Evolutionary conservation across 2,888 invertebrate genomes (phyloP).

Genomic region (Thysanoteuthis rhombus): DNA sequence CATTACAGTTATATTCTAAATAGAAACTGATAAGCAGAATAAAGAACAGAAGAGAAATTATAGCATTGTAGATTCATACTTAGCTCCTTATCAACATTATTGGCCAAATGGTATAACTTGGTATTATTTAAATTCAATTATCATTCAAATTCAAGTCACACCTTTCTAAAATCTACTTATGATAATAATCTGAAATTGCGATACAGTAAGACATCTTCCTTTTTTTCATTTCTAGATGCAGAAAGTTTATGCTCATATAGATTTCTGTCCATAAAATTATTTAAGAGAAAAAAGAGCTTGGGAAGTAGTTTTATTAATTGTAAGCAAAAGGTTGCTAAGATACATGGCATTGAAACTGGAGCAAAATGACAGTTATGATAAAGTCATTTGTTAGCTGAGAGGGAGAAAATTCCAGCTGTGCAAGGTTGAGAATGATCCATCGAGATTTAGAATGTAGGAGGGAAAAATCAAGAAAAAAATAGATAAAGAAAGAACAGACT

Average conservation of each 20-base stretch:
- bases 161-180: background rate
- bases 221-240: background rate
- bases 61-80: background rate
- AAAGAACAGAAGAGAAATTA: background rate
- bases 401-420: background rate
- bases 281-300: background rate
- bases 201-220: background rate
- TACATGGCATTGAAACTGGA: background rate
- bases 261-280: background rate
- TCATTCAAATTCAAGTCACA: background rate
- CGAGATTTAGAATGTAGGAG: background rate
- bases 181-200: background rate
- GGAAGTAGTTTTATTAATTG: background rate
- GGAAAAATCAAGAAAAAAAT: background rate
- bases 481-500: too few species aligned
- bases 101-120: background rate
- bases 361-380: background rate
- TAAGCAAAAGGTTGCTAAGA: background rate
- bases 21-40: background rate
- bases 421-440: background rate
- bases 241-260: background rate
- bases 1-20: too few species aligned
- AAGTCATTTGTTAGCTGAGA: background rate
- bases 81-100: background rate
- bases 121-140: background rate